Conservation (phyloP, 2,888 invertebrate species). For the Arctia plantaginis region DNA sequence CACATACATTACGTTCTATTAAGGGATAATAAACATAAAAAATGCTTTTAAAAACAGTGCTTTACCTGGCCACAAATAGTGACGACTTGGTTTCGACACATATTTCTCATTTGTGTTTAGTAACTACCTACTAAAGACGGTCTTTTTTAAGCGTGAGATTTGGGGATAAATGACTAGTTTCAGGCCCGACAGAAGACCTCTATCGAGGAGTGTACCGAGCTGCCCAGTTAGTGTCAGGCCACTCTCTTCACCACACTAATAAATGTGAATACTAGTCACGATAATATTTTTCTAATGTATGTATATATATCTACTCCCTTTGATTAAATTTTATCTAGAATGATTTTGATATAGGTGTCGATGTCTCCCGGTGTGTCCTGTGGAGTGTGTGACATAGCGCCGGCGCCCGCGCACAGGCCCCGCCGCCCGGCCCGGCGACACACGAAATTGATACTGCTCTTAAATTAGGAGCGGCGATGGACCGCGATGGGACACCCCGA, state of each 20-base stretch:
- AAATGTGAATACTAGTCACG: not conserved
- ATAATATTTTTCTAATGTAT: not conserved
- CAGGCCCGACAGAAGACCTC: not conserved
- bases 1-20: not conserved
- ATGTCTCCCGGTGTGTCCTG: slow-evolving; percentile 42
- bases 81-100: not conserved
- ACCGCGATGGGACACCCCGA: slow-evolving; percentile 49
- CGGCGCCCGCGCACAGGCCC: slow-evolving; percentile 53
- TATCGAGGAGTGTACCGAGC: not conserved
- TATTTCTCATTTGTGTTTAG: not conserved
- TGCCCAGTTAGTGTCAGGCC: not conserved
- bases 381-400: slow-evolving; percentile 49
- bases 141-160: not conserved
- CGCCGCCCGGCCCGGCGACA: slow-evolving; percentile 27
- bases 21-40: not conserved
- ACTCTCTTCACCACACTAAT: not conserved
- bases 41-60: not conserved
- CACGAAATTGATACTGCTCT: slow-evolving; percentile 53
- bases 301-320: not conserved
- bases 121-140: not conserved
- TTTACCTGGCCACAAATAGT: not conserved
- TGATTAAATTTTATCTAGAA: slow-evolving; percentile 6
- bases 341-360: not conserved
- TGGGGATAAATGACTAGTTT: not conserved
- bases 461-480: slow-evolving; percentile 55